Conservation (phyloP, 2,888 invertebrate genomes). For the Conchocele bisecta region DNA sequence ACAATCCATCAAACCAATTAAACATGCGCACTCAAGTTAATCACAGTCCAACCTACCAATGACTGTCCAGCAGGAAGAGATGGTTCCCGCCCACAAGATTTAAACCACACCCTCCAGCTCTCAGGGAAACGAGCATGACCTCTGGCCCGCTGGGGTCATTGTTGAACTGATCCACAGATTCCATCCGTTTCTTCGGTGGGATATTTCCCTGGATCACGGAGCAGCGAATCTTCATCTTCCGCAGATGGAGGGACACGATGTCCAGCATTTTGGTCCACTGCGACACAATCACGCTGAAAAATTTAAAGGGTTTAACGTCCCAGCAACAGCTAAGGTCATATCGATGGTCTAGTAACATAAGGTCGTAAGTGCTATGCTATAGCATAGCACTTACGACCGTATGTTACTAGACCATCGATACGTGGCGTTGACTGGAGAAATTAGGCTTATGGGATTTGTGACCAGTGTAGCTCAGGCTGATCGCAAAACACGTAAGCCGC, state of each 20-base stretch:
- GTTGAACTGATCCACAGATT: slow-evolving; percentile 89
- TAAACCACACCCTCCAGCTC: slow-evolving; percentile 97
- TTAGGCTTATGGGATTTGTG: too few relatives aligned
- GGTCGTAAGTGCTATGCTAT: too few relatives aligned
- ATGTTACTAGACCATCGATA: too few relatives aligned
- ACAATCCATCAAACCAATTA: background rate
- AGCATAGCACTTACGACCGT: too few relatives aligned
- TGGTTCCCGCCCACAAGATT: slow-evolving; percentile 97
- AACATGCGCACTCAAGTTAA: background rate
- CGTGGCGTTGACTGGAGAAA: too few relatives aligned
- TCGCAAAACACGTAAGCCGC: too few relatives aligned
- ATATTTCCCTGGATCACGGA: slow-evolving; percentile 90
- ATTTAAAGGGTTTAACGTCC: background rate
- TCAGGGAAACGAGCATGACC: slow-evolving; percentile 92
- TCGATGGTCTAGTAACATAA: too few relatives aligned
- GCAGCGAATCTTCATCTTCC: slow-evolving; percentile 84
- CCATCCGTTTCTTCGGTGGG: slow-evolving; percentile 88
- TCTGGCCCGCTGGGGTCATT: slow-evolving; percentile 85
- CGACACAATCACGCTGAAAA: slow-evolving; percentile 88
- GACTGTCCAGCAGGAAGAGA: slow-evolving; percentile 93
- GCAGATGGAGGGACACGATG: slow-evolving; percentile 88
- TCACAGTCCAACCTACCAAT: slow-evolving; percentile 87
- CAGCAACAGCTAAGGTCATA: too few relatives aligned
- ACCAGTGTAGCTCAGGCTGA: too few relatives aligned
- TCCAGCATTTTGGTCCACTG: slow-evolving; percentile 95